Base-by-base conservation (phyloP, 2,888 invertebrate species). In the Lycaena phlaeas region DNA sequence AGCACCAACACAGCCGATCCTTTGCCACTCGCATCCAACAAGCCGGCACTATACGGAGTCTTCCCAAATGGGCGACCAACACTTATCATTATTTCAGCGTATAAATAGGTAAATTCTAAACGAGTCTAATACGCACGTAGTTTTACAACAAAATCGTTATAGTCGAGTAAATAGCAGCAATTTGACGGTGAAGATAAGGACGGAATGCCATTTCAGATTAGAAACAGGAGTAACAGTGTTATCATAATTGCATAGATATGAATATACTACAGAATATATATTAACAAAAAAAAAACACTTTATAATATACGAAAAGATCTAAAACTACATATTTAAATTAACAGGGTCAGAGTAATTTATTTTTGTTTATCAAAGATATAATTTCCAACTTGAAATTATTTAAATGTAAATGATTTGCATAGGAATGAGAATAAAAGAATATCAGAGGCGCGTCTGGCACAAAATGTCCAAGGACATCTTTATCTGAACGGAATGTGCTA, bases 401-500 rank as follows among this genome's bases (percentile, higher is more conserved):
- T 25, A n/a, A 14, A 26, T 37, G 17, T 11, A 27, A 38, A 22
- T 25, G 14, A 39, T 59, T 59, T 57, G 55, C 53, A 60, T 54
- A 59, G 50, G 50, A 63, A 66, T 68, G 57, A 54, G 61, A 70
- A 67, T 67, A 69, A 62, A 68, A 57, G 52, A 53, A 48, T 51
- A 51, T 50, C 54, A 57, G 62, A 57, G 60, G 59, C 55, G 61
- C 65, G 64, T 67, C 63, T 65, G 59, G 64, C 65, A 71, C 68
- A 73, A 71, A 76, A 74, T 67, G 57, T 59, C 71, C 81, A 81
- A 79, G 84, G 82, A 79, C 79, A 78, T 70, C 72, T 78, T 75
- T 79, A 81, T 81, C 77, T 73, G 71, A 64, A 62, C 56, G 78
- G 78, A 69, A 81, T 81, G 77, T 65, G 73, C 64, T 69, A 61